phyloP scores from a whole-genome alignment of 2,888 invertebrate species.

The Mongoloraphidia duomilia region DNA sequence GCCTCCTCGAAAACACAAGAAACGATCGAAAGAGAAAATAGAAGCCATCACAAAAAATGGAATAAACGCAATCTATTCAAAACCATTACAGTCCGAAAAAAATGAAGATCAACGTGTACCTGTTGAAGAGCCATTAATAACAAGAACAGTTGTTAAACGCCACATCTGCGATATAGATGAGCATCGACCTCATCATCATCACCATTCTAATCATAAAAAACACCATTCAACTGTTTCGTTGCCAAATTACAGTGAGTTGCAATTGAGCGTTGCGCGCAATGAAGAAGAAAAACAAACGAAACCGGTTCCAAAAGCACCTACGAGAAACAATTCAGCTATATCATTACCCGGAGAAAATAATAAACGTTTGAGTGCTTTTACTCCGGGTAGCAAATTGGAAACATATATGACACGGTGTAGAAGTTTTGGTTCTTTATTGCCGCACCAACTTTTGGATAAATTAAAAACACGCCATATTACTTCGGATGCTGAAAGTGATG shows the following conservation, averaged over 20 bases:
- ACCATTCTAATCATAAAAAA: constrained; percentile 26
- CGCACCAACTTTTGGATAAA: constrained; percentile 29
- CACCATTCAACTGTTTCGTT: constrained; percentile 36
- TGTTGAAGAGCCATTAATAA: constrained; percentile 26
- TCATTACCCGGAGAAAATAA: constrained; percentile 24
- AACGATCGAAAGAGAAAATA: constrained; percentile 24
- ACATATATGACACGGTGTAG: constrained; percentile 31
- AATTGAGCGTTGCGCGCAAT: constrained; percentile 24
- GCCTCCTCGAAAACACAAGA: constrained; percentile 27
- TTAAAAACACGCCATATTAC: constrained; percentile 21
- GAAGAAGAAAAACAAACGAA: constrained; percentile 12
- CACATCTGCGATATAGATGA: constrained; percentile 27
- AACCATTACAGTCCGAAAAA: constrained; percentile 15
- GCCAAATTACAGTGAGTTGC: constrained; percentile 36
- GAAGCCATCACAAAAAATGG: constrained; percentile 25
- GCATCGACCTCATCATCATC: constrained; percentile 21
- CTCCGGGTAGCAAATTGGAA: constrained; percentile 28
- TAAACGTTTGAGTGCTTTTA: constrained; percentile 18
- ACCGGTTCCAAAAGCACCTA: constrained; percentile 16
- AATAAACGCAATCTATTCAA: constrained; percentile 23
- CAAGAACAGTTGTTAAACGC: constrained; percentile 26
- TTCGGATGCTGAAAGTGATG: constrained; percentile 30
- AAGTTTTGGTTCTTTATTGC: constrained; percentile 32
- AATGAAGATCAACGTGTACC: constrained; percentile 12
- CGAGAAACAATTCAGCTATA: constrained; percentile 20